These are phyloP conservation scores for Sarcophaga variegata DNA, from an alignment of 2,888 invertebrate genomes.

Conservation along the genomic window DNA sequence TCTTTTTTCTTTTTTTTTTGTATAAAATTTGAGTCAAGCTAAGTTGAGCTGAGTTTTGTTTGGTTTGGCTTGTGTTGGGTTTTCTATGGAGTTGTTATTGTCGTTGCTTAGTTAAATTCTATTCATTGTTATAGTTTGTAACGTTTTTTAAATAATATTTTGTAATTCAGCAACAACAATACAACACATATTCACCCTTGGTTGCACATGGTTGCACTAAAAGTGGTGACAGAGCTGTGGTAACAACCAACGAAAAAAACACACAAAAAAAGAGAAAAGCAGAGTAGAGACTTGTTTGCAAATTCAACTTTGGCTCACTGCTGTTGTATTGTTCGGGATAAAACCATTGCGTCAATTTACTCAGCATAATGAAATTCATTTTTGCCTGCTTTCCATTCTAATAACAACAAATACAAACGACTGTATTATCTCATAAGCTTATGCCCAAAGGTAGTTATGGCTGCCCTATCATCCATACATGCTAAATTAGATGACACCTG, in stretches of 20 bases:
- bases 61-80: constrained; percentile 37
- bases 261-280: constrained; percentile 5
- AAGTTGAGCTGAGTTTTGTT: constrained; percentile 33
- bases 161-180: constrained; percentile 58
- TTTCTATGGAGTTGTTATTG: background rate
- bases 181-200: constrained; percentile 57
- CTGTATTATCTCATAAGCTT: background rate
- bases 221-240: constrained; percentile 63
- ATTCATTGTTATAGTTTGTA: background rate
- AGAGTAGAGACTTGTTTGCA: constrained; percentile 22
- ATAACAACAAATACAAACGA: too few relatives aligned
- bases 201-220: constrained; percentile 68
- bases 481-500: too few relatives aligned
- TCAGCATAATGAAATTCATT: background rate
- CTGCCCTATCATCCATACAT: too few relatives aligned
- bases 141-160: constrained; percentile 47
- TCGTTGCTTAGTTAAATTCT: background rate
- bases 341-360: constrained; percentile 44
- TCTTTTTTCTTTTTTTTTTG: background rate
- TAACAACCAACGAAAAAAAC: background rate
- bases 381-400: background rate
- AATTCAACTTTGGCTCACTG: constrained; percentile 20
- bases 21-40: background rate
- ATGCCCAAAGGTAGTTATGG: background rate
- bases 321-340: constrained; percentile 20